Conservation (phyloP, 2,888 invertebrate genomes). For the Apomyelois bistriatella region DNA sequence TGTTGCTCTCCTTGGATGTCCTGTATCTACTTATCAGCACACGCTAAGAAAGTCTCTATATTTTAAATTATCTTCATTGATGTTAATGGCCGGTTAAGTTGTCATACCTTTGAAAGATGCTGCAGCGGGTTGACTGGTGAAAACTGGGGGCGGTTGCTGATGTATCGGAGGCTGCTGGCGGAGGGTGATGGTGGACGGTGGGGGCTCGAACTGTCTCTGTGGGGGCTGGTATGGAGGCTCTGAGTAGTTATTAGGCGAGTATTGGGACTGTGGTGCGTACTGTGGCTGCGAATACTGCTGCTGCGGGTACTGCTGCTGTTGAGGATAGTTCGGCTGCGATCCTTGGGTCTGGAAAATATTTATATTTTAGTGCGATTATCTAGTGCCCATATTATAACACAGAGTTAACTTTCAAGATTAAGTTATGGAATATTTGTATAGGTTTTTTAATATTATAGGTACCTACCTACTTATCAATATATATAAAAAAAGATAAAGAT, state of each 20-base stretch:
- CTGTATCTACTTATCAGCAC: too few species aligned
- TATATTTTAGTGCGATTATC: not conserved
- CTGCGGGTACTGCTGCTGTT: conserved; percentile 43
- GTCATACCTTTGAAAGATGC: conserved; percentile 81
- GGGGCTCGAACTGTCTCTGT: conserved; percentile 78
- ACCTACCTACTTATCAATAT: too few species aligned
- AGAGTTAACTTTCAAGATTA: not conserved
- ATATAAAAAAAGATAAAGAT: too few species aligned
- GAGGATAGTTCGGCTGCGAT: conserved; percentile 39
- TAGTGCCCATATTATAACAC: not conserved
- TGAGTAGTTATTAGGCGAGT: conserved; percentile 42
- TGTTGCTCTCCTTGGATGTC: too few species aligned
- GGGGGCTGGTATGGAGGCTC: conserved; percentile 81
- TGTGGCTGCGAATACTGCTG: conserved; percentile 44
- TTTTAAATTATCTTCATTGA: too few species aligned
- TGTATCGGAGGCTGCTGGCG: conserved; percentile 87
- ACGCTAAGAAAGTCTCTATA: too few species aligned
- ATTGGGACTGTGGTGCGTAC: conserved; percentile 39
- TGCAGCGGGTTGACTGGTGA: conserved; percentile 89
- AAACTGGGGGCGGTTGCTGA: conserved; percentile 87
- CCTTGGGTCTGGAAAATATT: conserved; percentile 31
- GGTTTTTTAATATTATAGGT: not conserved
- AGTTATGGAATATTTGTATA: conserved; percentile 1
- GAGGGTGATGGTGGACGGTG: conserved; percentile 85
- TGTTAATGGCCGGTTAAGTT: not conserved